Evolutionary conservation across 2,888 invertebrate species (phyloP).

Genomic region (Platycheirus albimanus): DNA sequence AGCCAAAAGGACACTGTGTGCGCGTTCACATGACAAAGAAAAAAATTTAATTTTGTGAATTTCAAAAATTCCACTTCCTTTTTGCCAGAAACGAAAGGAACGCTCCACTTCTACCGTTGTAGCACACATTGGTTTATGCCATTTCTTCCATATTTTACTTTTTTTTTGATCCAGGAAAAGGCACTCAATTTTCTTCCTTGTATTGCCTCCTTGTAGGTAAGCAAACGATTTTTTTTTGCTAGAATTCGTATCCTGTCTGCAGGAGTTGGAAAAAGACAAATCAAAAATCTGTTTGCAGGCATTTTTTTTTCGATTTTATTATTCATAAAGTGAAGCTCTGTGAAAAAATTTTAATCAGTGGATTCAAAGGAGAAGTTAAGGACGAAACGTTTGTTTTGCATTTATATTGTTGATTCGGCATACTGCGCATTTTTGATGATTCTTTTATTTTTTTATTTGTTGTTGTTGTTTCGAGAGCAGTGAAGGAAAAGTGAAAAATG

Average conservation of each 20-base stretch:
- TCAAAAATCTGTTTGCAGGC: constrained; percentile 42
- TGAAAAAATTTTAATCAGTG: constrained; percentile 31
- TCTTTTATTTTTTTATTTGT: constrained; percentile 36
- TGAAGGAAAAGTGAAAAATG: constrained; percentile 24
- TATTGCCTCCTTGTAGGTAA: background rate
- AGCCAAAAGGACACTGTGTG: constrained; percentile 16
- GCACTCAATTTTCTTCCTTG: constrained; percentile 26
- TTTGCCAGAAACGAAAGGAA: background rate
- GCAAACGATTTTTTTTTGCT: background rate
- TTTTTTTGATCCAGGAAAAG: constrained; percentile 6
- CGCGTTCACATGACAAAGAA: constrained; percentile 43
- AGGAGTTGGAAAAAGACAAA: constrained; percentile 40
- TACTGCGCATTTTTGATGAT: constrained; percentile 43
- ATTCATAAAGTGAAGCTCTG: constrained; percentile 38
- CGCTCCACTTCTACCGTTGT: too few species aligned
- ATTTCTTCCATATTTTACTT: background rate
- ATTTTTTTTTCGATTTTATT: constrained; percentile 23
- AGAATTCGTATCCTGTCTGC: constrained; percentile 32
- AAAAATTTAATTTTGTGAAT: constrained; percentile 47
- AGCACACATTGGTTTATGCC: background rate
- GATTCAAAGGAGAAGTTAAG: constrained; percentile 18
- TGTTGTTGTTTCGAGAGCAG: background rate
- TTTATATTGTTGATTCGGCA: constrained; percentile 7
- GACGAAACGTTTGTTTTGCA: background rate
- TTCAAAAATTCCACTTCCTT: constrained; percentile 27